These are phyloP conservation scores for Echeneis naucrates DNA, from an alignment of 2,797 vertebrate genomes.

Conservation along the genomic window DNA sequence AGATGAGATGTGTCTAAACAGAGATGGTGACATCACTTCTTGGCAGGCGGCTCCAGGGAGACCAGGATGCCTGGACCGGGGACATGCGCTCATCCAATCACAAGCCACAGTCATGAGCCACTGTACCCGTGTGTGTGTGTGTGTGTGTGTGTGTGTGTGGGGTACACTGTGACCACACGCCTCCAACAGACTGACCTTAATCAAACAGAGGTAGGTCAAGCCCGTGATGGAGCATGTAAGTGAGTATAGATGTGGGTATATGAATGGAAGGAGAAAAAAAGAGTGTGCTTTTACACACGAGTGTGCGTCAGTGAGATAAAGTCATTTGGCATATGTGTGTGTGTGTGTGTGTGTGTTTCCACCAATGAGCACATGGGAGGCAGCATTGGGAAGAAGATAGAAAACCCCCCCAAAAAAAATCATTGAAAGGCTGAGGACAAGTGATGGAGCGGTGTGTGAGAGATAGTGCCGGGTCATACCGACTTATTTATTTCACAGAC, in stretches of 20 bases:
- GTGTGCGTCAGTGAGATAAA: not conserved
- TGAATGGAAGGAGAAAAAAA: not conserved
- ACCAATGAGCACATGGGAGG: constrained; percentile 1
- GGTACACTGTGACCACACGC: constrained; percentile 52
- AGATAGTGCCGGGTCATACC: constrained; percentile 56
- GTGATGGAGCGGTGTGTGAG: constrained; percentile 10
- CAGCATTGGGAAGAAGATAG: not conserved
- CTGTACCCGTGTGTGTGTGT: constrained; percentile 32
- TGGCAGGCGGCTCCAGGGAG: constrained; percentile 70
- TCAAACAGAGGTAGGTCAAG: constrained; percentile 66
- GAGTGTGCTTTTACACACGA: not conserved
- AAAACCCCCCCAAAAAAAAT: constrained; percentile 3
- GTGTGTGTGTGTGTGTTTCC: not conserved
- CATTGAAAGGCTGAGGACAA: constrained; percentile 11
- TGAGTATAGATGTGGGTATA: not conserved
- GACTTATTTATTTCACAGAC: constrained; percentile 68
- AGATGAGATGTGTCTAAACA: constrained; percentile 71
- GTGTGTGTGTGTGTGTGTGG: constrained; percentile 11
- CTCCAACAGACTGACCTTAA: constrained; percentile 67
- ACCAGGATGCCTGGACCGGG: constrained; percentile 52
- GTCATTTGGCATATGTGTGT: not conserved
- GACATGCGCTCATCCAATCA: constrained; percentile 62
- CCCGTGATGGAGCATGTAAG: not conserved
- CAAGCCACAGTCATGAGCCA: constrained; percentile 43
- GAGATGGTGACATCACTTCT: constrained; percentile 77